Evolutionary conservation across 2,888 invertebrate genomes (phyloP).

Genomic region (Brachyopa scutellaris): DNA sequence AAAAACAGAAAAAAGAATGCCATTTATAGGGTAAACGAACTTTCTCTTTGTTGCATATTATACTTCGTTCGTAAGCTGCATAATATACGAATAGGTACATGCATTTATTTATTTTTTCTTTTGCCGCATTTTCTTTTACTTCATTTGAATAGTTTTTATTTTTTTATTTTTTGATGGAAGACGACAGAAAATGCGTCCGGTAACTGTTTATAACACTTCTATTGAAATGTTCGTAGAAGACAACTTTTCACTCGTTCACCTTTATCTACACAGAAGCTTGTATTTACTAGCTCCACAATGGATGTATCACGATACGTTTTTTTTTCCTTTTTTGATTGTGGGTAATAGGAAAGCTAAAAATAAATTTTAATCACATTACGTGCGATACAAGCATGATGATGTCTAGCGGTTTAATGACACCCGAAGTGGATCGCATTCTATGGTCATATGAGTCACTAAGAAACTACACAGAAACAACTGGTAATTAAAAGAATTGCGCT

Average conservation of each 20-base stretch:
- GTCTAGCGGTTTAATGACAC: not conserved
- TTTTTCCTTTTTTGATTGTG: not conserved
- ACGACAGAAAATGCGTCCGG: not conserved
- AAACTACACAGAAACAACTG: not conserved
- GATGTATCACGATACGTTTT: not conserved
- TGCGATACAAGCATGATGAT: not conserved
- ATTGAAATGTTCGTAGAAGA: not conserved
- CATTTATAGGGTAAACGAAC: constrained; percentile 30
- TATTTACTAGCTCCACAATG: not conserved
- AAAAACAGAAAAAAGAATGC: not conserved
- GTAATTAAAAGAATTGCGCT: not conserved
- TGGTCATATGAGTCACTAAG: not conserved
- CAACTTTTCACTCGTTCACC: constrained; percentile 1
- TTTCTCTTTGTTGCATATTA: constrained; percentile 9
- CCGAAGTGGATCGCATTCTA: not conserved
- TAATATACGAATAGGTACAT: no score
- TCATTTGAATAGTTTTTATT: not conserved
- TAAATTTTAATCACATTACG: not conserved
- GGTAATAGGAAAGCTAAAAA: not conserved
- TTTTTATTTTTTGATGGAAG: not conserved
- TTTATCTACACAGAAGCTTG: not conserved
- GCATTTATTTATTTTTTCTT: not conserved
- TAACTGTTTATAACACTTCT: not conserved
- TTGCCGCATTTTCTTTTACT: not conserved
- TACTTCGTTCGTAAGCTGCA: not conserved